A percentile compares a stretch with the other conserved stretches of the same genome.
phyloP scores from a whole-genome alignment of 2,888 invertebrate species.

The Sympetrum striolatum region DNA sequence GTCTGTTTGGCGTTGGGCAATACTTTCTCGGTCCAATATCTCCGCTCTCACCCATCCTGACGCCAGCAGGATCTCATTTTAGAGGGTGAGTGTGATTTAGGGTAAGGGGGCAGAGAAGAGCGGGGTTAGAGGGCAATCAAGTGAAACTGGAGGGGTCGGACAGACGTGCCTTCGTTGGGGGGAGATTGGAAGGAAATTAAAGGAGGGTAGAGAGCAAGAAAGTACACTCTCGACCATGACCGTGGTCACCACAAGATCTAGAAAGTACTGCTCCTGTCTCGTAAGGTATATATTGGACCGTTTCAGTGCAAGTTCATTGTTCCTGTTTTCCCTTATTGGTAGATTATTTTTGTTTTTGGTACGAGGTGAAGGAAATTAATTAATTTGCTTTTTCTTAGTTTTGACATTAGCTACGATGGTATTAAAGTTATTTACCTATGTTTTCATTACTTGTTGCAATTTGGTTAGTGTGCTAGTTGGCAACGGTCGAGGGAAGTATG shows the following conservation, averaged over 20 bases:
- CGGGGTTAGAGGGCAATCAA: not conserved
- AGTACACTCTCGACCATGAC: not conserved
- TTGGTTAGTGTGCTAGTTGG: too few species aligned
- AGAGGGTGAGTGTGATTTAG: not conserved
- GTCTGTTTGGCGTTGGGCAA: not conserved
- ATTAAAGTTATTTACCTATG: too few species aligned
- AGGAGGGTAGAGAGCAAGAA: not conserved
- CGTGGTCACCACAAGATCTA: not conserved
- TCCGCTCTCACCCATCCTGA: not conserved
- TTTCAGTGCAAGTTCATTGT: not conserved
- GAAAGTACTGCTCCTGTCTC: not conserved
- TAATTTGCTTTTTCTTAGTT: too few species aligned
- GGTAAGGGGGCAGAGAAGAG: not conserved
- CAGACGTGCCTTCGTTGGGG: not conserved
- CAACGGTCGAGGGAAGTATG: too few species aligned
- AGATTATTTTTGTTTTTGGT: too few species aligned
- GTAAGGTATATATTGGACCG: not conserved
- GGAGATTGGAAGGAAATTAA: not conserved
- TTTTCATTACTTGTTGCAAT: too few species aligned
- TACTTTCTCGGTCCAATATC: not conserved
- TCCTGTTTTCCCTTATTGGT: not conserved
- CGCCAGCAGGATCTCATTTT: not conserved
- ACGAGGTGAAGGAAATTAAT: too few species aligned
- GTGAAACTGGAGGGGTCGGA: not conserved
- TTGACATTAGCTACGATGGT: too few species aligned